phyloP scores from a whole-genome alignment of 2,797 vertebrate genomes.

The Galaxias olidus region DNA sequence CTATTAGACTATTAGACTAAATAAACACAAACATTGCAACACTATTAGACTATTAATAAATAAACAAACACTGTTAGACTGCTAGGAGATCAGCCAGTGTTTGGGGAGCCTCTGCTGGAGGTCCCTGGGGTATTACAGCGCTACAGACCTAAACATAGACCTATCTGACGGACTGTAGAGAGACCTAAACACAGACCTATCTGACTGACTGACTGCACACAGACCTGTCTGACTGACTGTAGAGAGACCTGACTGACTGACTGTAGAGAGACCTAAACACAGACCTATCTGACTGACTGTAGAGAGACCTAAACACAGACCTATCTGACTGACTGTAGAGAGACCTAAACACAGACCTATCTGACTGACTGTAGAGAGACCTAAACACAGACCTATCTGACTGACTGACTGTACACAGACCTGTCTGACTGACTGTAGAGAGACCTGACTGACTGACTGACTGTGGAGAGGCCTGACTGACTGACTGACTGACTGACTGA shows the following conservation, averaged over 20 bases:
- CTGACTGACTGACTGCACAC: background rate
- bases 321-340: too few relatives aligned
- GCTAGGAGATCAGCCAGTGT: slow-evolving; percentile 71
- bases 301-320: background rate
- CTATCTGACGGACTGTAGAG: background rate
- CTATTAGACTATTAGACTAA: too few relatives aligned
- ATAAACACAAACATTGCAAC: too few relatives aligned
- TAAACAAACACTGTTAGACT: too few relatives aligned
- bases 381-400: background rate
- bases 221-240: background rate
- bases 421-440: slow-evolving; percentile 2
- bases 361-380: background rate
- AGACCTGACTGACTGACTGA: background rate
- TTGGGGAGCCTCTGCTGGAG: slow-evolving; percentile 80
- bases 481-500: slow-evolving; percentile 1
- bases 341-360: too few relatives aligned
- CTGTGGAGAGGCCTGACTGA: slow-evolving; percentile 11
- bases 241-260: background rate
- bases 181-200: background rate
- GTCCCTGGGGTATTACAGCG: slow-evolving; percentile 72
- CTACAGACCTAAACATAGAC: slow-evolving; percentile 2
- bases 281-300: background rate
- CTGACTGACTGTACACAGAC: slow-evolving; percentile 2
- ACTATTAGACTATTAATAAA: too few relatives aligned
- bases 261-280: background rate